phyloP scores from a whole-genome alignment of 2,888 invertebrate species.

The Oligia strigilis region DNA sequence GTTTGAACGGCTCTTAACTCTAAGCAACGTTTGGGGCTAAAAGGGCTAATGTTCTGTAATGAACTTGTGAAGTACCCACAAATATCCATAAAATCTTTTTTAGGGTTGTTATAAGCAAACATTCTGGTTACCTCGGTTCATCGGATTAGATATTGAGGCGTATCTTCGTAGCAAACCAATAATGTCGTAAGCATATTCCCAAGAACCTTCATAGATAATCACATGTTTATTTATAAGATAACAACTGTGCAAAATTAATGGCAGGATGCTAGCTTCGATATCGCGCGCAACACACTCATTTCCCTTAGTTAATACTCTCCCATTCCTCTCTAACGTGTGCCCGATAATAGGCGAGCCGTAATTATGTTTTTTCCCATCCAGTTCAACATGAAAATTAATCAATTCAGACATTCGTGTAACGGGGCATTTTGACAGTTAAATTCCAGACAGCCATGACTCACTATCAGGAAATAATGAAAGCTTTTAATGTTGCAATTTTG shows the following conservation, averaged over 20 bases:
- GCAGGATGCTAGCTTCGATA: slow-evolving; percentile 46
- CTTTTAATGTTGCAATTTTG: slow-evolving; percentile 57
- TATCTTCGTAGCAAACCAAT: neutral
- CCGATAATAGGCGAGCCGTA: slow-evolving; percentile 46
- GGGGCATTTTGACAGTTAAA: slow-evolving; percentile 58
- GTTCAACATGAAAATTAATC: slow-evolving; percentile 54
- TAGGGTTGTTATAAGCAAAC: neutral
- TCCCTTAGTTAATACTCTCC: slow-evolving; percentile 47
- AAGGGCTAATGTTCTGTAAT: no score
- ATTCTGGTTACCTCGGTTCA: neutral
- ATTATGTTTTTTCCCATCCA: slow-evolving; percentile 57
- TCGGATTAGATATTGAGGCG: neutral
- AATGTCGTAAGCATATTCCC: neutral
- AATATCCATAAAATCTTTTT: neutral
- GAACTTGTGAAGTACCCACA: neutral
- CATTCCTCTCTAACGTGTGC: slow-evolving; percentile 36
- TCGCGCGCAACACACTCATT: slow-evolving; percentile 33
- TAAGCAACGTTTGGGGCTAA: no score
- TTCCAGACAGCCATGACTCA: slow-evolving; percentile 55
- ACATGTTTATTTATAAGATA: slow-evolving; percentile 35
- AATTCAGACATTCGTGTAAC: slow-evolving; percentile 54
- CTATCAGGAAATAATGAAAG: slow-evolving; percentile 57
- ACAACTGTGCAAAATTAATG: slow-evolving; percentile 41
- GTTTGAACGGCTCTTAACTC: no score
- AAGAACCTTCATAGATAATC: neutral